Conservation (phyloP, 1,140 invertebrate genomes). For the Aethina tumida region DNA sequence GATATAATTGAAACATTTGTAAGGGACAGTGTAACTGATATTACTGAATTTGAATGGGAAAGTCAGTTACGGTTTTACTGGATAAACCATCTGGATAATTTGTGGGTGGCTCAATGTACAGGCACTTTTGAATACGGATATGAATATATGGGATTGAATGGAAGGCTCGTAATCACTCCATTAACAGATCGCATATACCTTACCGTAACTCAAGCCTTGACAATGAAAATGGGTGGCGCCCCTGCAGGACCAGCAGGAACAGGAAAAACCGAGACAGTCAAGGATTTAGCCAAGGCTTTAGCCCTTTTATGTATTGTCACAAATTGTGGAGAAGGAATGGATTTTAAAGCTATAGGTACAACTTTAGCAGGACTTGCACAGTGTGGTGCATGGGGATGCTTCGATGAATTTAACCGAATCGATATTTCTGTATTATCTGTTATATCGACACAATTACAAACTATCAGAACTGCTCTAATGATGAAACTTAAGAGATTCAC, state of each 20-base stretch:
- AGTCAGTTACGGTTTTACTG: slow-evolving; percentile 88
- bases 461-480: slow-evolving; percentile 72
- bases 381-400: slow-evolving; percentile 81
- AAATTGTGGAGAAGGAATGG: slow-evolving; percentile 89
- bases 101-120: slow-evolving; percentile 75
- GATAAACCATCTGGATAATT: slow-evolving; percentile 69
- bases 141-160: slow-evolving; percentile 90
- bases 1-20: slow-evolving; percentile 85
- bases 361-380: slow-evolving; percentile 64
- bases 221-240: slow-evolving; percentile 81
- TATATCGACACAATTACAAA: slow-evolving; percentile 83
- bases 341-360: slow-evolving; percentile 76
- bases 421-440: slow-evolving; percentile 84
- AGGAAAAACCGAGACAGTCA: slow-evolving; percentile 86
- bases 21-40: slow-evolving; percentile 71
- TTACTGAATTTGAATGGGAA: slow-evolving; percentile 84
- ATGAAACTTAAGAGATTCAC: slow-evolving; percentile 61
- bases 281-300: slow-evolving; percentile 81
- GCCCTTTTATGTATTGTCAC: slow-evolving; percentile 81
- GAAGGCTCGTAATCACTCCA: slow-evolving; percentile 80
- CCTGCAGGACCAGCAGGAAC: slow-evolving; percentile 75
- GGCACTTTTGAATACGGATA: slow-evolving; percentile 84
- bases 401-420: slow-evolving; percentile 88
- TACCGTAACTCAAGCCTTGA: slow-evolving; percentile 82
- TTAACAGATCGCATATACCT: slow-evolving; percentile 86